phyloP scores from a whole-genome alignment of 2,797 vertebrate species.

The Syngnathus acus region DNA sequence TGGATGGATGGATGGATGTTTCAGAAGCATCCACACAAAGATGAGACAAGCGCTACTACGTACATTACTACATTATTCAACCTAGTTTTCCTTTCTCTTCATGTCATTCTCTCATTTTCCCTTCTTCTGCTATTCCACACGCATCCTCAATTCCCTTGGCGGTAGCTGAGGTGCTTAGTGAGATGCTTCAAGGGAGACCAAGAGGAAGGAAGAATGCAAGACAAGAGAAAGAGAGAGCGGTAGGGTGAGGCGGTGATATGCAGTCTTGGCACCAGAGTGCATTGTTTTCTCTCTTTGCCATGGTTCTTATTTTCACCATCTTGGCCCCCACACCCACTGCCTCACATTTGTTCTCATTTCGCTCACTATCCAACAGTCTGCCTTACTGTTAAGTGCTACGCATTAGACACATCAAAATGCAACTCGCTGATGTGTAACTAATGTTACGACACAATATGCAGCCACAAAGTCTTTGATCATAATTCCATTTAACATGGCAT shows the following conservation, averaged over 20 bases:
- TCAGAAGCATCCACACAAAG: conserved; percentile 45
- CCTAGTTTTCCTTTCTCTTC: conserved; percentile 22
- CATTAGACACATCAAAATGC: conserved; percentile 68
- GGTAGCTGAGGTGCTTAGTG: conserved; percentile 47
- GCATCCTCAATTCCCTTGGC: conserved; percentile 53
- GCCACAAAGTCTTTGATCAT: conserved; percentile 67
- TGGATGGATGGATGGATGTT: conserved; percentile 12
- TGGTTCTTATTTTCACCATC: conserved; percentile 54
- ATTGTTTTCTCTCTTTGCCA: conserved; percentile 55
- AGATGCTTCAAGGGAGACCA: conserved; percentile 57
- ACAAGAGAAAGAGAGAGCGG: conserved; percentile 20
- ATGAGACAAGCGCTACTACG: conserved; percentile 32
- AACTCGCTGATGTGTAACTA: conserved; percentile 69
- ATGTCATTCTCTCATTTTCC: conserved; percentile 29
- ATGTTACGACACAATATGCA: conserved; percentile 61
- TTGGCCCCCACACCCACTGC: conserved; percentile 21
- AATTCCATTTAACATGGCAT: conserved; percentile 70
- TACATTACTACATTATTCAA: conserved; percentile 55
- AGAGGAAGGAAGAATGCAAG: conserved; percentile 28
- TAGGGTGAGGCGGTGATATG: conserved; percentile 35
- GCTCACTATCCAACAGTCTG: conserved; percentile 38
- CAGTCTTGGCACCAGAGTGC: conserved; percentile 48
- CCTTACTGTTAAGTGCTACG: conserved; percentile 56
- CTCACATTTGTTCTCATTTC: conserved; percentile 11
- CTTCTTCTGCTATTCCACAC: conserved; percentile 32